phyloP scores from a whole-genome alignment of 2,113 vertebrate genomes.

The Xenopus tropicalis region DNA sequence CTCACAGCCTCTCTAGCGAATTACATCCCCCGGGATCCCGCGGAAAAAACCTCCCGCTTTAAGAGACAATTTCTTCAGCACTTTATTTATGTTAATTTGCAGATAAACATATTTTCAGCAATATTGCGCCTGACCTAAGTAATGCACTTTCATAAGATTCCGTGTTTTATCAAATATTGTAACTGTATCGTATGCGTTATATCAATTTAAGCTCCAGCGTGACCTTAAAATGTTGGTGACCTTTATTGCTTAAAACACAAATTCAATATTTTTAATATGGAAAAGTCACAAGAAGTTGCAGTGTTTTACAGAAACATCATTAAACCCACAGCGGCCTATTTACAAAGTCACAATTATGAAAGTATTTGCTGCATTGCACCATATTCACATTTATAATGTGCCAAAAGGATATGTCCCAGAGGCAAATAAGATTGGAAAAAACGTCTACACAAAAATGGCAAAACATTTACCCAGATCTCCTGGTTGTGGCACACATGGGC shows the following conservation, averaged over 20 bases:
- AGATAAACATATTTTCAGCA: conserved; percentile 59
- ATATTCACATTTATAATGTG: too few relatives aligned
- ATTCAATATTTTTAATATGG: conserved; percentile 9
- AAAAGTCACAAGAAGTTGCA: not conserved
- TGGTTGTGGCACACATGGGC: too few relatives aligned
- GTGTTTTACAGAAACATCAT: not conserved
- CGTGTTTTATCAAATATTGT: conserved; percentile 48
- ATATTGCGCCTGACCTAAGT: conserved; percentile 54
- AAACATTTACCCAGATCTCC: too few relatives aligned
- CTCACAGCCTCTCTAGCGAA: conserved; percentile 32
- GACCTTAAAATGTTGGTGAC: conserved; percentile 52
- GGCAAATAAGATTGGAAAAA: too few relatives aligned
- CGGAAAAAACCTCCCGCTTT: conserved; percentile 34
- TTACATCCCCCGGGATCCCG: conserved; percentile 45
- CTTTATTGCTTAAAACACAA: conserved; percentile 1
- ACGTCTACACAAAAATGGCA: too few relatives aligned
- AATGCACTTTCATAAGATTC: conserved; percentile 50
- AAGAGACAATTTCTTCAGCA: conserved; percentile 49
- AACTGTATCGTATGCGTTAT: conserved; percentile 57
- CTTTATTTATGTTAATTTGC: conserved; percentile 62
- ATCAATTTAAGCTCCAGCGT: conserved; percentile 62
- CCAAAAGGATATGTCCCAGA: too few relatives aligned
- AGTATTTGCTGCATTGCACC: too few relatives aligned
- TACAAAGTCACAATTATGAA: too few relatives aligned
- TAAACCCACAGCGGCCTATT: too few relatives aligned